Percentiles rank a stretch among this genome's conserved stretches.
These are phyloP conservation scores for Thumatha senex DNA, from an alignment of 2,888 invertebrate genomes.

Conservation along the genomic window DNA sequence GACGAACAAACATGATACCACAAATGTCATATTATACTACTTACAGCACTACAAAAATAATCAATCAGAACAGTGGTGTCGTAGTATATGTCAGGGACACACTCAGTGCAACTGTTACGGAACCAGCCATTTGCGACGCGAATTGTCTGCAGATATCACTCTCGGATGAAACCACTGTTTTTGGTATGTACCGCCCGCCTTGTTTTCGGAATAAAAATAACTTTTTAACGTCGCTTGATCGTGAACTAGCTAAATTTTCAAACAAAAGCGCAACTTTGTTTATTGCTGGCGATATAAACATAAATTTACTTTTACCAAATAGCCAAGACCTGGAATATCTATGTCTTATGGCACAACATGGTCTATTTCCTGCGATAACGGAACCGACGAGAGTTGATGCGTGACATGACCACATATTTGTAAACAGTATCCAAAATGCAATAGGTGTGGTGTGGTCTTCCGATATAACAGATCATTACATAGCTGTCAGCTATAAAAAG, in stretches of 20 bases:
- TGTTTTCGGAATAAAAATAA: slow-evolving; percentile 6
- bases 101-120: slow-evolving; percentile 9
- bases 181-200: slow-evolving; percentile 20
- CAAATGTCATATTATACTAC: slow-evolving; percentile 7
- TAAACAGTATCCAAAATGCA: neutral
- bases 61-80: slow-evolving; percentile 17
- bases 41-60: slow-evolving; percentile 5
- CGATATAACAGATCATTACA: slow-evolving; percentile 1
- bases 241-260: neutral
- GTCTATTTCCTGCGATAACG: slow-evolving; percentile 8
- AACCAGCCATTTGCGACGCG: slow-evolving; percentile 13
- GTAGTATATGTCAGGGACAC: slow-evolving; percentile 12
- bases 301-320: slow-evolving; percentile 5
- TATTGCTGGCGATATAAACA: slow-evolving; percentile 22
- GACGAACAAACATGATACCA: slow-evolving; percentile 2
- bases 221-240: slow-evolving; percentile 12
- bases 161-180: neutral
- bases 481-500: neutral
- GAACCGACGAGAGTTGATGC: slow-evolving; percentile 11
- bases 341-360: slow-evolving; percentile 13
- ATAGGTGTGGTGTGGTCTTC: slow-evolving; percentile 10
- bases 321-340: slow-evolving; percentile 4
- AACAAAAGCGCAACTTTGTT: neutral
- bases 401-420: slow-evolving; percentile 19
- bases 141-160: slow-evolving; percentile 15